phyloP scores from a whole-genome alignment of 23 tunicate species.

The Styela clava region DNA sequence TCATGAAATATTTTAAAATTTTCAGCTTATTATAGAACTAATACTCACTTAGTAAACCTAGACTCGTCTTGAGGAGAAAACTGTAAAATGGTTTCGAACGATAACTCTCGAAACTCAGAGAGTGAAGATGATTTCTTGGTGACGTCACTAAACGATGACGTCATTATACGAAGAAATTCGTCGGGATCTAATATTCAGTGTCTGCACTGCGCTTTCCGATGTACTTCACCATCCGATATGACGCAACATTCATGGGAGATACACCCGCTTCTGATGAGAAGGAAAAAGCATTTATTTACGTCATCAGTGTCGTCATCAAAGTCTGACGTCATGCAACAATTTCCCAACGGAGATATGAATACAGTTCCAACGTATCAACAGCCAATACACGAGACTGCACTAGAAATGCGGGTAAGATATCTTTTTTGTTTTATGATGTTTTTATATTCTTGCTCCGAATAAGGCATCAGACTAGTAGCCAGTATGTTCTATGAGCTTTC shows the following conservation, averaged over 20 bases:
- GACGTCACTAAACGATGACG: conserved; percentile 4
- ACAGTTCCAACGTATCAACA: background rate
- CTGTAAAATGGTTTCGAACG: conserved; percentile 5
- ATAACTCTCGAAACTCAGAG: background rate
- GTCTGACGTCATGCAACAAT: background rate
- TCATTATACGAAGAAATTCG: background rate
- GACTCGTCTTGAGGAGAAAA: no score
- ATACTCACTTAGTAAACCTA: no score
- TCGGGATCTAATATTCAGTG: conserved; percentile 12
- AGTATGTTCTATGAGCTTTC: no score
- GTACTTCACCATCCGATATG: conserved; percentile 37
- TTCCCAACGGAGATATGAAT: background rate
- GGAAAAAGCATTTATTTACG: conserved; percentile 73
- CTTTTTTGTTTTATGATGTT: no score
- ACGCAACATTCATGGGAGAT: conserved; percentile 86
- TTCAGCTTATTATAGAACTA: no score
- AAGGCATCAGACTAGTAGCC: no score
- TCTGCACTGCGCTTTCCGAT: conserved; percentile 51
- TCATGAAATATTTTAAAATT: no score
- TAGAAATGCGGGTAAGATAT: background rate
- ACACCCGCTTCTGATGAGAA: conserved; percentile 73
- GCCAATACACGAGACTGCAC: background rate
- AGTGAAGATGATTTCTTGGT: conserved; percentile 7
- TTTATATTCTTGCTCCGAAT: no score
- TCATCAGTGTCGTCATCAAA: conserved; percentile 20